Evolutionary conservation across 2,888 invertebrate genomes (phyloP), one percentile per base, ranked within the genome.

Genomic region (Drosophila longiperda): DNA sequence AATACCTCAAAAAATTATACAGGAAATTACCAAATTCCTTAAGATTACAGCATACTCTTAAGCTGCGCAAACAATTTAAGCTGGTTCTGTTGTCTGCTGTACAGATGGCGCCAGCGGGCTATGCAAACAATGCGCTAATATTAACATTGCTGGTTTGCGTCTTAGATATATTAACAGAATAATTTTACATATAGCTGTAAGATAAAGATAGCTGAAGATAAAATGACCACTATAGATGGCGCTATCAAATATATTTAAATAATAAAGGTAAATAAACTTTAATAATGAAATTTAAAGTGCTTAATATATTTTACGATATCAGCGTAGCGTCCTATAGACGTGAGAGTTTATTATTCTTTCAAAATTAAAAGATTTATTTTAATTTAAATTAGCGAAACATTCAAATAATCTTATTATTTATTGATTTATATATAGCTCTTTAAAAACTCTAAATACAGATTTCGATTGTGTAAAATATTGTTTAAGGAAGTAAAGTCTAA

Each of bases 151-250:
- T 8, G 79, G 79, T 78, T 63, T 63, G 70, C 1, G 55, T 32
- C 78, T 77, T 12, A 4, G 52, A 69, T 11, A 2, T 11, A 20
- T 1, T n/a, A 23, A 20, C 59, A 55, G 29, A 23, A 20, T 38
- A 9, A 52, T 15, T 62, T 11, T 17, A 26, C 38, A 15, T 12
- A 15, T 60, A 53, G 53, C 59, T n/a, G n/a, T n/a, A n/a, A n/a
- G n/a, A n/a, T n/a, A n/a, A n/a, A n/a, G n/a, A n/a, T n/a, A n/a
- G n/a, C n/a, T n/a, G 20, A 15, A 23, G 17, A 8, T 9, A 3
- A 8, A 54, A 32, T 32, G n/a, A 9, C 23, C 5, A n/a, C 75
- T 45, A 49, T 58, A 78, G 77, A 71, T 77, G 77, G 70, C 70
- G 78, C 38, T 23, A 26, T 9, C 1, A 52, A 48, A 32, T 12